These are phyloP conservation scores for Stenotaenia linearis DNA, from an alignment of 2,888 invertebrate species.

Conservation along the genomic window DNA sequence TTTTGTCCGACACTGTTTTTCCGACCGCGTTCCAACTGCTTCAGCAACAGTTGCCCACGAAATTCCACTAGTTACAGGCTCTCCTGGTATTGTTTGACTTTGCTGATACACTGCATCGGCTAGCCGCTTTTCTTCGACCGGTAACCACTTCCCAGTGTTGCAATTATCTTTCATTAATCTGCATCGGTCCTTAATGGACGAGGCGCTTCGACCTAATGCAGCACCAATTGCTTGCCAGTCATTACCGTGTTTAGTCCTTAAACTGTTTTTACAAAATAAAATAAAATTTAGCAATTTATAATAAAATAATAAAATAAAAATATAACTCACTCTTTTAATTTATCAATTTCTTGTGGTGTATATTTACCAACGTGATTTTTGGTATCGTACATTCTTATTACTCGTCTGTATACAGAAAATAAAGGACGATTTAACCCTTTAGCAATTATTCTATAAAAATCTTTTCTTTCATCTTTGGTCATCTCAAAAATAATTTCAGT, in stretches of 20 bases:
- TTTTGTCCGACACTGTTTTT: conserved; percentile 53
- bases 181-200: conserved; percentile 52
- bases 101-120: conserved; percentile 49
- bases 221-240: conserved; percentile 51
- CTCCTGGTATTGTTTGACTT: conserved; percentile 46
- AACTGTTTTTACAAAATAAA: neutral
- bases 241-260: conserved; percentile 47
- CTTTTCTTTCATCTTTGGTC: conserved; percentile 51
- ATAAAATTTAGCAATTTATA: neutral
- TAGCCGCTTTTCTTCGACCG: conserved; percentile 49
- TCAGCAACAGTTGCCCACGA: conserved; percentile 50
- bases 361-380: conserved; percentile 52
- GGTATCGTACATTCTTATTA: conserved; percentile 51
- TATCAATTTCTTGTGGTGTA: conserved; percentile 47
- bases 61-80: conserved; percentile 48
- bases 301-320: no score
- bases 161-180: conserved; percentile 51
- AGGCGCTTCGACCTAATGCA: conserved; percentile 50
- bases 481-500: conserved; percentile 50
- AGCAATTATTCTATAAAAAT: conserved; percentile 50
- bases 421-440: conserved; percentile 49
- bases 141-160: conserved; percentile 50
- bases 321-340: conserved; percentile 45
- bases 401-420: conserved; percentile 50
- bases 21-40: conserved; percentile 48